Evolutionary conservation across 1,140 invertebrate genomes (phyloP), one percentile per base, ranked within the genome.

Genomic region (Ceratina japonica): DNA sequence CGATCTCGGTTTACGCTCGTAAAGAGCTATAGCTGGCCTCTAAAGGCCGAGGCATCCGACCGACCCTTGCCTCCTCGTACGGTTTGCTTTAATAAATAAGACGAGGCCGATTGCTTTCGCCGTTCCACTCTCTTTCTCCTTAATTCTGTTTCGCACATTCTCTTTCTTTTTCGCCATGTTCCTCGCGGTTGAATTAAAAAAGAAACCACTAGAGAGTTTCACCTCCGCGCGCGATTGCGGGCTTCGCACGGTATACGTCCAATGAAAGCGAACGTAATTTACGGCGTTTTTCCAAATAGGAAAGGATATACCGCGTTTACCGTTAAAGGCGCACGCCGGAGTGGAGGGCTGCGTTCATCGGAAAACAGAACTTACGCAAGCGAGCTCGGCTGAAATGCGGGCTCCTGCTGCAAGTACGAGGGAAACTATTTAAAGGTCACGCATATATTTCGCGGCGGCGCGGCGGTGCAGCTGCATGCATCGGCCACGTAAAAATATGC

Each of bases 1-100:
- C 84, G 82, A 86, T 87, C 83, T 61, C 77, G 69, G 84, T 79
- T 75, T 80, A 63, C 70, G 74, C 82, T 84, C 74, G 71, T 81
- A 79, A 86, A 81, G 84, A 79, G 73, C 80, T 64, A 10, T 44
- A 44, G 81, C 66, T 65, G 73, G 59, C 80, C 80, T 81, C 74
- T 81, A 84, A 85, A 85, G 82, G 82, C 75, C 59, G 64, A 68
- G 64, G 71, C 72, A 63, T 78, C 49, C 76, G 76, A 58, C 76
- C 59, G 69, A 84, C 72, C 75, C 37, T 78, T 69, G 78, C 74
- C 75, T 63, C 74, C 75, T 59, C 71, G 61, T 59, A 58, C 71
- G 65, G 44, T 65, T 80, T 81, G 64, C 73, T 78, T 81, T 80
- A 83, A 86, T 81, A 81, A 81, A 81, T 79, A 81, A 79, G 58